phyloP scores from a whole-genome alignment of 1,140 invertebrate species.

The Steinernema khuongi region DNA sequence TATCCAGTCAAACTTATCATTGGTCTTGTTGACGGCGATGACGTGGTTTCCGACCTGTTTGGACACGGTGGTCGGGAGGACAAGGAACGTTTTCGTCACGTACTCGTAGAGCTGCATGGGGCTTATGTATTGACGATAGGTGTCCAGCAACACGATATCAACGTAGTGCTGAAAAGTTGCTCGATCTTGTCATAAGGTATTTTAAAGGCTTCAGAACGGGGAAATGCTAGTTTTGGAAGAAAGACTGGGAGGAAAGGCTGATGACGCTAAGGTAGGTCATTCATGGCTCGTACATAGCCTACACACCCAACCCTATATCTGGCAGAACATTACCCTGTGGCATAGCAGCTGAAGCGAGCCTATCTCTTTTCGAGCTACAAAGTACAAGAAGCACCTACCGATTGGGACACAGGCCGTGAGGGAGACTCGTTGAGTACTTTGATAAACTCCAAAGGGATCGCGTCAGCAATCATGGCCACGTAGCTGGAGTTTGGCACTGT shows the following conservation, averaged over 20 bases:
- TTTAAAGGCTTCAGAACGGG: not conserved
- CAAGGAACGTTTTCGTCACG: not conserved
- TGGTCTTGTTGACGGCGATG: not conserved
- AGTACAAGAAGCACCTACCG: not conserved
- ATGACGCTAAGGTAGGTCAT: too few species aligned
- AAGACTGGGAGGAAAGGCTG: not conserved
- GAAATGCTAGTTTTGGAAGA: too few species aligned
- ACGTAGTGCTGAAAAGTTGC: conserved; percentile 10
- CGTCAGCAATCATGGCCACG: not conserved
- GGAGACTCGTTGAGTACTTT: not conserved
- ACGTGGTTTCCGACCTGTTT: conserved; percentile 1
- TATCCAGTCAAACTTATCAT: not conserved
- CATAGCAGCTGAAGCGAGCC: not conserved
- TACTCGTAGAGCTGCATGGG: not conserved
- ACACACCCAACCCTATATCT: too few species aligned
- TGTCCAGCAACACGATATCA: not conserved
- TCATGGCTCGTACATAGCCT: too few species aligned
- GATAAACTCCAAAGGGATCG: not conserved
- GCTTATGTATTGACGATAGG: not conserved
- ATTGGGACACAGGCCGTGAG: not conserved
- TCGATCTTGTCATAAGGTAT: not conserved
- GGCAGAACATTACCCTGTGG: not conserved
- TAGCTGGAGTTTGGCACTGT: not conserved
- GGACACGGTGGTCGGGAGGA: not conserved
- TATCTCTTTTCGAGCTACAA: not conserved